Conservation (phyloP, 2,797 vertebrate genomes). For the Platyrinchus mystaceus region DNA sequence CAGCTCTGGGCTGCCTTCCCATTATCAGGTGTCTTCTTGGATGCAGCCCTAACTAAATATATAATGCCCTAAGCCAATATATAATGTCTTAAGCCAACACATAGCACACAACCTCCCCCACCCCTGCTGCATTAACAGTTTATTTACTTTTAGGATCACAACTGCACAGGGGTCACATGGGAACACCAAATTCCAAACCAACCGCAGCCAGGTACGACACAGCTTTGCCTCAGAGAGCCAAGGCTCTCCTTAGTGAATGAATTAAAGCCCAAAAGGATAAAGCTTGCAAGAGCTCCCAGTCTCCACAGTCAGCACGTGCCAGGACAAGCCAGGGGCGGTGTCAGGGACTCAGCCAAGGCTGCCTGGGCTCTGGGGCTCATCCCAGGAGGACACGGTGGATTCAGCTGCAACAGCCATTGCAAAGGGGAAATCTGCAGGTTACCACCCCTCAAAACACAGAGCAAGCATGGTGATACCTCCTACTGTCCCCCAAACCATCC, state of each 20-base stretch:
- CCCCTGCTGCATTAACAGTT: neutral
- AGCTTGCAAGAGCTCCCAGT: neutral
- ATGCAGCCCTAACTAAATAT: neutral
- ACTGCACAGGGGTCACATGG: fast-evolving
- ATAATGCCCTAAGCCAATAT: neutral
- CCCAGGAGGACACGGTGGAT: fast-evolving
- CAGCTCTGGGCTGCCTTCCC: neutral
- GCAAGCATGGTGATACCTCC: fast-evolving
- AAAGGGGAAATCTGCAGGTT: neutral
- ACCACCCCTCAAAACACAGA: neutral
- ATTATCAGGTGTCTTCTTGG: neutral
- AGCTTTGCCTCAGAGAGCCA: neutral
- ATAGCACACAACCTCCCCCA: neutral
- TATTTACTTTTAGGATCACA: neutral
- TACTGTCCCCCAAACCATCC: neutral
- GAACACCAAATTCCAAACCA: neutral
- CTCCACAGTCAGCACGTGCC: neutral
- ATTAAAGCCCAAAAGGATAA: neutral
- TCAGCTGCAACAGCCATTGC: neutral
- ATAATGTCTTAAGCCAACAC: neutral
- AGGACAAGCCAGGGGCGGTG: neutral
- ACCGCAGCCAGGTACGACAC: fast-evolving
- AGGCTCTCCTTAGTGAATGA: neutral
- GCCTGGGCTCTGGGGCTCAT: neutral
- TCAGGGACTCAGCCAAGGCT: neutral